Conservation (phyloP, 2,888 invertebrate genomes). For the Cotesia congregata region DNA sequence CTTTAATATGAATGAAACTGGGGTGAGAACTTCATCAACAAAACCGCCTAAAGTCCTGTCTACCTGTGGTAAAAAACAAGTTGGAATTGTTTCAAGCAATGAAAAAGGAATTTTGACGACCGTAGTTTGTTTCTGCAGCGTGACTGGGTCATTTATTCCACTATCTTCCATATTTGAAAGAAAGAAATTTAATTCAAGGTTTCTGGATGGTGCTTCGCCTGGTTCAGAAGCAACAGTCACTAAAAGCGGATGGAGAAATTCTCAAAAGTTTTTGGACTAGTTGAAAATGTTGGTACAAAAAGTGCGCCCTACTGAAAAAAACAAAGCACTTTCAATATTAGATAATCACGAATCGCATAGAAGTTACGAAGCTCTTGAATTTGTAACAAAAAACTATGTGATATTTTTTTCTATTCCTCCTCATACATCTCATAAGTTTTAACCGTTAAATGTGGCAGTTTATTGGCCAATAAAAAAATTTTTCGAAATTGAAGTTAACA, state of each 20-base stretch:
- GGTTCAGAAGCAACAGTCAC: background rate
- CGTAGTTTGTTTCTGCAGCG: background rate
- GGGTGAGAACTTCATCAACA: background rate
- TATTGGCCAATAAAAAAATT: conserved; percentile 59
- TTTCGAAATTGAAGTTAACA: conserved; percentile 51
- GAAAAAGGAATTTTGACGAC: background rate
- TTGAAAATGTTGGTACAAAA: conserved; percentile 56
- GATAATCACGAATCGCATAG: conserved; percentile 59
- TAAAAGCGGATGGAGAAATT: conserved; percentile 25
- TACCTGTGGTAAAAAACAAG: background rate
- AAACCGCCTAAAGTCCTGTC: background rate
- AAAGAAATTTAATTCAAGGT: background rate
- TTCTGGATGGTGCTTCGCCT: background rate
- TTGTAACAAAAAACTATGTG: conserved; percentile 57
- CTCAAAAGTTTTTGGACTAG: conserved; percentile 51
- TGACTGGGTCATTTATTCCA: background rate
- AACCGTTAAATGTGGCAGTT: conserved; percentile 58
- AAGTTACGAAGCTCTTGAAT: conserved; percentile 50
- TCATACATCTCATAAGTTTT: conserved; percentile 61
- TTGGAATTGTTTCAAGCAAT: background rate
- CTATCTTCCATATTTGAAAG: background rate
- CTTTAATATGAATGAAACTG: background rate
- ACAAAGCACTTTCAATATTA: conserved; percentile 53
- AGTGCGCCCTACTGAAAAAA: conserved; percentile 47
- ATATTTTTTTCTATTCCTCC: conserved; percentile 58